Evolutionary conservation across 2,113 vertebrate species (phyloP), one percentile per base, ranked within the genome.

Genomic region (Odocoileus hemionus): DNA sequence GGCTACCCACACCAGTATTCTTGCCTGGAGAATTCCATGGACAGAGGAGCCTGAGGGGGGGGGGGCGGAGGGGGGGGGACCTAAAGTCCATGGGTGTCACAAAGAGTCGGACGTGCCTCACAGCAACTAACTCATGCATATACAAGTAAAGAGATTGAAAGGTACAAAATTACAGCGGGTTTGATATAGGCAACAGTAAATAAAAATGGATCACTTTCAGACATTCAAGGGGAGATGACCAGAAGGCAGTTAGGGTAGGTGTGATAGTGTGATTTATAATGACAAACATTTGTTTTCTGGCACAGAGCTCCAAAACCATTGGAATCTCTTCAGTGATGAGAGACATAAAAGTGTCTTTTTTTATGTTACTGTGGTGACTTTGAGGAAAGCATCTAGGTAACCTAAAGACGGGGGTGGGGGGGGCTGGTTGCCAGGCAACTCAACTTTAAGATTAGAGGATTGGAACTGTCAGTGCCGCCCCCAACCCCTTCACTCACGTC

Each of bases 41-140:
- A 60, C 57, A 60, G 57, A 60, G 25, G 58, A 74, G 67, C n/a
- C 67, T 39, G 19, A 5, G 9, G 9, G 19, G 5, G 0, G 2
- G 19, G 19, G 19, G 10, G 0, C 1, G 10, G 5, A 5, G 10
- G 2, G 5, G 5, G 9, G 10, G 19, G 5, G 0, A 6, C 19
- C n/a, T 39, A 23, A 36, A 70, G 67, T 70, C 67, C n/a, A 70
- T 23, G 19, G 67, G 67, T 70, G 0, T 39, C 2, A 0, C 19
- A 70, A 70, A 70, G 67, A 70, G n/a, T 23, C 0, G 5, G 67
- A 70, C 19, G 3, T 39, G 19, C n/a, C n/a, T 70, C n/a, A 70
- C n/a, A 70, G 67, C 10, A 0, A 39, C 67, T 39, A 23, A 70
- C 19, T 70, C 19, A 39, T 23, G n/a, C 10, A 70, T 12, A 39